Evolutionary conservation across 2,888 invertebrate genomes (phyloP).

Genomic region (Archips crataeganus): DNA sequence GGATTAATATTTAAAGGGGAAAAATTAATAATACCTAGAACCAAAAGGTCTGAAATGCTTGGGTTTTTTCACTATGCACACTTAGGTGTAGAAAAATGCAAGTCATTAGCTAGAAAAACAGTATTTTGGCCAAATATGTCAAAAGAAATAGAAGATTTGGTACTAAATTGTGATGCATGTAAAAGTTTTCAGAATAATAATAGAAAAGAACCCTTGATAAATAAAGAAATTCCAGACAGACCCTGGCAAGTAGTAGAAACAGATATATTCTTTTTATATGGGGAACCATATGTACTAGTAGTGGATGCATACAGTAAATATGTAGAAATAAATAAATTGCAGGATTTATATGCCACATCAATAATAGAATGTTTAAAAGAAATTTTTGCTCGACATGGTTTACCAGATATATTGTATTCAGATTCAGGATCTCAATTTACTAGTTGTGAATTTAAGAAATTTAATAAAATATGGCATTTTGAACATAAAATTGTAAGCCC

Average conservation of each 20-base stretch:
- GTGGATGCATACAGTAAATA: background rate
- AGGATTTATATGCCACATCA: background rate
- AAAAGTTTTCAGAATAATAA: conserved; percentile 8
- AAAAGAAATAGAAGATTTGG: conserved; percentile 4
- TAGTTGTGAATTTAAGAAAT: background rate
- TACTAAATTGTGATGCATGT: conserved; percentile 4
- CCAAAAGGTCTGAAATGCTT: conserved; percentile 1
- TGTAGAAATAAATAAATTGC: conserved; percentile 1
- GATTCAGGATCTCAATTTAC: conserved; percentile 3
- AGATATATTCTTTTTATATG: conserved; percentile 12
- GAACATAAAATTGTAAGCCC: background rate
- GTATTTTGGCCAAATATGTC: conserved; percentile 8
- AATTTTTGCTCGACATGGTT: background rate
- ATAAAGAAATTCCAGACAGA: background rate
- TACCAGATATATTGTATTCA: background rate
- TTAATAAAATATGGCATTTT: background rate
- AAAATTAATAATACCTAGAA: conserved; percentile 9
- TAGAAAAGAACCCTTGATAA: conserved; percentile 7
- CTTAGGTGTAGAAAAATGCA: conserved; percentile 6
- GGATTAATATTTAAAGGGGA: background rate
- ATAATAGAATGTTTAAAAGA: background rate
- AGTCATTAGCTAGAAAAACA: conserved; percentile 1
- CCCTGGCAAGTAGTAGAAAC: background rate
- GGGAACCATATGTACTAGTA: background rate
- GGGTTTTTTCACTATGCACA: conserved; percentile 8